Evolutionary conservation across 2,113 vertebrate genomes (phyloP).

Genomic region (Gambusia affinis): DNA sequence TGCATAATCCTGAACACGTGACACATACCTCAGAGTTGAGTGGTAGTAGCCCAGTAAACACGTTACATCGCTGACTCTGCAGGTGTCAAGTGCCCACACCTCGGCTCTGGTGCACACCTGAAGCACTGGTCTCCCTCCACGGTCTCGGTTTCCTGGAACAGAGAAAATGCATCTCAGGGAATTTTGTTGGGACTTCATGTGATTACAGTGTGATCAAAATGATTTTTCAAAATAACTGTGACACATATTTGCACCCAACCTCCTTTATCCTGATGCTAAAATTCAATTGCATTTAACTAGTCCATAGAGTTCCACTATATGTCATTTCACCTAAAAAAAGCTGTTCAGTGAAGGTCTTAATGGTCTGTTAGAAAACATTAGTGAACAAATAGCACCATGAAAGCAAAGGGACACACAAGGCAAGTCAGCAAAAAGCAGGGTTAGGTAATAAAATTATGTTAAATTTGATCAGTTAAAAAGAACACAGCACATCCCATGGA

Average conservation of each 20-base stretch:
- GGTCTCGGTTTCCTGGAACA: slow-evolving; percentile 82
- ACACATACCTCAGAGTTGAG: slow-evolving; percentile 80
- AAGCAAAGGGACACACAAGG: background rate
- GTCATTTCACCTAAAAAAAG: too few relatives aligned
- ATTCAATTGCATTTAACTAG: background rate
- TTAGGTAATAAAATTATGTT: background rate
- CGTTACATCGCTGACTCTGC: slow-evolving; percentile 73
- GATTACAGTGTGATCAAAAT: background rate
- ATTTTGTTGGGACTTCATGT: background rate
- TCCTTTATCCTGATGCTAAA: background rate
- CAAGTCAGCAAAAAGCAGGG: background rate
- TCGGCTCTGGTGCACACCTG: slow-evolving; percentile 80
- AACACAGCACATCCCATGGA: too few relatives aligned
- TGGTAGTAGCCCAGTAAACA: slow-evolving; percentile 81
- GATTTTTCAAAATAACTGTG: background rate
- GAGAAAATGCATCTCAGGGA: slow-evolving; percentile 9
- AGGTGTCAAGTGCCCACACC: slow-evolving; percentile 76
- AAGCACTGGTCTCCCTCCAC: slow-evolving; percentile 79
- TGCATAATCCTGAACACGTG: background rate
- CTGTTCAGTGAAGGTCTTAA: too few relatives aligned
- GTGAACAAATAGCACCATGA: too few relatives aligned
- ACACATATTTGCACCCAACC: background rate
- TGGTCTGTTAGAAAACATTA: too few relatives aligned
- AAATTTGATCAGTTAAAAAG: too few relatives aligned
- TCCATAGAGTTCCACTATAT: background rate